These are phyloP conservation scores for Syngnathus typhle DNA, from an alignment of 2,113 vertebrate genomes.

Conservation along the genomic window DNA sequence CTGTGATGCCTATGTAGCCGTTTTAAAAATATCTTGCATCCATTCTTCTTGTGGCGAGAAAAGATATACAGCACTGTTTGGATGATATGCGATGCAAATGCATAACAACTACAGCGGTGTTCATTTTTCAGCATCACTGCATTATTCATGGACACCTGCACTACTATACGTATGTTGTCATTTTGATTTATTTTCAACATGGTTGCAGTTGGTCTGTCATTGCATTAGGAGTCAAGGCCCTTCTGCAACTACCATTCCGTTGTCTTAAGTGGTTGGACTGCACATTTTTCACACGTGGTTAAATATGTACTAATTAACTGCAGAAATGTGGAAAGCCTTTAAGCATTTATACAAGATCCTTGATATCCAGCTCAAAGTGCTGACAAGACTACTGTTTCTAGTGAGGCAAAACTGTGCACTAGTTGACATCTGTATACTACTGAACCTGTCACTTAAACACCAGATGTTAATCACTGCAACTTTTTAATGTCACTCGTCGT, in stretches of 20 bases:
- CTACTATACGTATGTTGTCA: slow-evolving; percentile 22
- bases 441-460: no score
- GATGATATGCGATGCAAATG: not conserved
- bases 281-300: slow-evolving; percentile 22
- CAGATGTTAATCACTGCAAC: no score
- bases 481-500: no score
- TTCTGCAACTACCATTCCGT: slow-evolving; percentile 3
- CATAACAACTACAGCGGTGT: not conserved
- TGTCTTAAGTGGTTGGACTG: not conserved
- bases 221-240: not conserved
- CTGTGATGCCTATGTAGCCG: not conserved
- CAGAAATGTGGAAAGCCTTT: slow-evolving; percentile 8
- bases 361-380: not conserved
- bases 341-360: not conserved
- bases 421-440: not conserved
- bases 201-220: not conserved
- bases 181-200: slow-evolving; percentile 21
- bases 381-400: not conserved
- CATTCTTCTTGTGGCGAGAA: not conserved
- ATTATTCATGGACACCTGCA: slow-evolving; percentile 33
- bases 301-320: slow-evolving; percentile 33
- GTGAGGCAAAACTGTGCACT: not conserved
- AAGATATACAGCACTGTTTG: not conserved
- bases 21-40: not conserved
- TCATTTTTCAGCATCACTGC: slow-evolving; percentile 28